phyloP scores from a whole-genome alignment of 2,113 vertebrate genomes.

The Proterorhinus semilunaris region DNA sequence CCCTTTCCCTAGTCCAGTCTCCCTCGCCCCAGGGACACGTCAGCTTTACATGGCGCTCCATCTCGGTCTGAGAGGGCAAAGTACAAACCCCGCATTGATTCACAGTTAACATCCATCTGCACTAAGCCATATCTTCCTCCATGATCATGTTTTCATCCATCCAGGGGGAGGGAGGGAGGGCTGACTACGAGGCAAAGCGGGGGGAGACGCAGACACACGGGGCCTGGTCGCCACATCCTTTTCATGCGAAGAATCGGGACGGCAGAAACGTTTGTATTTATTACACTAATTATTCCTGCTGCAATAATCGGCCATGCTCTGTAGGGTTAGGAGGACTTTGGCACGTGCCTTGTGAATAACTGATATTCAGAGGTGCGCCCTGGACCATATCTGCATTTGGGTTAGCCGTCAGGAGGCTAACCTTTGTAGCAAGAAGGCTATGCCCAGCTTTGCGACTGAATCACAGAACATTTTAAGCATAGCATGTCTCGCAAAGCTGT shows the following conservation, averaged over 20 bases:
- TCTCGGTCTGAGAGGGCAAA: neutral
- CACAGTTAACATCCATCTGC: constrained; percentile 8
- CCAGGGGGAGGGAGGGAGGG: constrained; percentile 67
- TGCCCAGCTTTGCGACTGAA: constrained; percentile 12
- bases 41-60: constrained; percentile 14
- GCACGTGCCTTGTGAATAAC: fast-evolving
- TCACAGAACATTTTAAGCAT: neutral
- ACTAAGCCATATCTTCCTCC: constrained; percentile 45
- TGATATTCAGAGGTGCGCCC: neutral
- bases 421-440: constrained; percentile 20
- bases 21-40: constrained; percentile 22
- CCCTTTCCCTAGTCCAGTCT: constrained; percentile 40
- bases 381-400: neutral
- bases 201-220: constrained; percentile 49
- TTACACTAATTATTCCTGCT: neutral
- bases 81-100: neutral
- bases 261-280: constrained; percentile 62
- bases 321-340: fast-evolving
- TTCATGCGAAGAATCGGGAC: constrained; percentile 66
- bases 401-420: constrained; percentile 44
- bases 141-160: constrained; percentile 66
- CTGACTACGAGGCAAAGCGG: constrained; percentile 57
- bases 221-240: constrained; percentile 68
- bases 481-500: fast-evolving
- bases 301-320: fast-evolving